These are phyloP conservation scores for Drosophila rufa DNA, from an alignment of 1,140 invertebrate species.

Conservation along the genomic window DNA sequence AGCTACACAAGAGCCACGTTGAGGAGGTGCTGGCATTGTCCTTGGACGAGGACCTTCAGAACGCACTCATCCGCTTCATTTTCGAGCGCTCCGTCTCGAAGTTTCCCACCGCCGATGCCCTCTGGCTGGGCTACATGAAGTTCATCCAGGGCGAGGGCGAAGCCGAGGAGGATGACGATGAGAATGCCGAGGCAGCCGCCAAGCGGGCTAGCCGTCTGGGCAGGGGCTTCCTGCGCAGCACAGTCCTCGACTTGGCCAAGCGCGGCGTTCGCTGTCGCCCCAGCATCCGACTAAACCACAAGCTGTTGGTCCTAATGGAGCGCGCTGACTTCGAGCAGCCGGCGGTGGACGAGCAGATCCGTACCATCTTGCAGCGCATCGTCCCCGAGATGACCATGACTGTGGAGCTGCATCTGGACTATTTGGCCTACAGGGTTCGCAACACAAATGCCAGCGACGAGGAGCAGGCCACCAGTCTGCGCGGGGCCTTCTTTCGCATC, in stretches of 20 bases:
- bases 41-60: neutral
- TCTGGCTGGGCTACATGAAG: conserved; percentile 58
- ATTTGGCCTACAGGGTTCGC: conserved; percentile 61
- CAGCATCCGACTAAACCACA: conserved; percentile 42
- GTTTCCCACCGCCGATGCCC: conserved; percentile 26
- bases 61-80: conserved; percentile 35
- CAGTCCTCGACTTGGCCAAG: conserved; percentile 27
- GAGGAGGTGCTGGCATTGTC: neutral
- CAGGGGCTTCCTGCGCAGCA: conserved; percentile 33
- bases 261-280: conserved; percentile 33
- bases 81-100: conserved; percentile 49
- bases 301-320: conserved; percentile 52
- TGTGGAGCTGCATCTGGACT: conserved; percentile 63
- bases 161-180: neutral
- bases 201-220: conserved; percentile 3
- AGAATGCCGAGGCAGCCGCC: neutral
- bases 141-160: conserved; percentile 25
- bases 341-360: conserved; percentile 28
- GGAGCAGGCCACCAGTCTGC: conserved; percentile 44
- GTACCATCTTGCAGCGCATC: conserved; percentile 14
- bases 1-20: conserved; percentile 5
- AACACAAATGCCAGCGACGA: conserved; percentile 1
- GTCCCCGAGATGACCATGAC: conserved; percentile 13
- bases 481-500: conserved; percentile 53
- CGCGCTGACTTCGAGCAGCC: neutral